Conservation (phyloP, 92 coral and sea anemone genomes). For the Parazoanthus atlanticus region DNA sequence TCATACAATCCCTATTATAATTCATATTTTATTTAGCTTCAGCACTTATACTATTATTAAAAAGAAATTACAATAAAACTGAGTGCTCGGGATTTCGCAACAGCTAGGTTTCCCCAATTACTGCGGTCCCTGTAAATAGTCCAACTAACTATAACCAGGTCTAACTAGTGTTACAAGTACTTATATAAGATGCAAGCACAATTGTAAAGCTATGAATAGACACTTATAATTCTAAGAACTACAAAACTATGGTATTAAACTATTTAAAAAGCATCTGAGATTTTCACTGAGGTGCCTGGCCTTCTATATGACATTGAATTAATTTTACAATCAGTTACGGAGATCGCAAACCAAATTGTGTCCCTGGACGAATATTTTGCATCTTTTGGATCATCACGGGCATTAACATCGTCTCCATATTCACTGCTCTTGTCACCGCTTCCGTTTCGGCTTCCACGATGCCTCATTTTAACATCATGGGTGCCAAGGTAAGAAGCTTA, state of each 20-base stretch:
- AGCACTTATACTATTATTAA: too few relatives aligned
- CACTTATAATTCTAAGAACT: too few relatives aligned
- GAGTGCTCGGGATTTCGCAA: background rate
- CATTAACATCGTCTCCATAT: constrained; percentile 79
- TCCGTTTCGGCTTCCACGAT: constrained; percentile 82
- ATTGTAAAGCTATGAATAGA: too few relatives aligned
- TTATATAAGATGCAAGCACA: too few relatives aligned
- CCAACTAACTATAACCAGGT: too few relatives aligned
- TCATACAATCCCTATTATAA: too few relatives aligned
- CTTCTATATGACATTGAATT: background rate
- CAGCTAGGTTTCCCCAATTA: too few relatives aligned
- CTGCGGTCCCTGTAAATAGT: too few relatives aligned
- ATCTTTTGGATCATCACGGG: constrained; percentile 93
- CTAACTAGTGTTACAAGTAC: too few relatives aligned
- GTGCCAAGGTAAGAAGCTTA: constrained; percentile 73
- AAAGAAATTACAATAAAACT: too few relatives aligned
- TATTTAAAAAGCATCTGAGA: background rate
- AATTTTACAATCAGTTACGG: constrained; percentile 70
- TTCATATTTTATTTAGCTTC: too few relatives aligned
- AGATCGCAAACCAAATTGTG: constrained; percentile 83
- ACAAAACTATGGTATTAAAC: too few relatives aligned
- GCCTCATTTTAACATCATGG: constrained; percentile 58
- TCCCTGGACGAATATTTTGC: constrained; percentile 88
- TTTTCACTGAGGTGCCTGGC: background rate
- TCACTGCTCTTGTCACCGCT: constrained; percentile 88